Evolutionary conservation across 2,113 vertebrate species (phyloP), one percentile per base, ranked within the genome.

Genomic region (Odobenus rosmarus): DNA sequence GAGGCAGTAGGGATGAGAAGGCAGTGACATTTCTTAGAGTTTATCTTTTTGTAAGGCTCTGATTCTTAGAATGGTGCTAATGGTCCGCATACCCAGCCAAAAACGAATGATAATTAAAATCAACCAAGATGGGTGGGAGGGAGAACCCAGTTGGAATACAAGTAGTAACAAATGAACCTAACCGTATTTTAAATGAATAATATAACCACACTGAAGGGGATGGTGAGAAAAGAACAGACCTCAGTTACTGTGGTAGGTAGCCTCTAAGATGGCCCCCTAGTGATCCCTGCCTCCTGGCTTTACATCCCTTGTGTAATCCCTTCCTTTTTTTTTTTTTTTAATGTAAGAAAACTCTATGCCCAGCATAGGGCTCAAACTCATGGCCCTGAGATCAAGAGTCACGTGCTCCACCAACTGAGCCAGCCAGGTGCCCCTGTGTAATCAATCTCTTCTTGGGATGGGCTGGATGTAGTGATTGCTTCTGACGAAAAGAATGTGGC

Each of bases 31-130:
- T 93, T 94, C 36, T 76, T 14, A 77, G 69, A 61, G 72, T 77
- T 76, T 74, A 33, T 93, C 39, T 87, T 88, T 96, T 62, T 80
- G 28, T 92, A 33, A 62, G 62, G 6, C 81, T 83, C 18, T 67
- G 33, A 36, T 24, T 88, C 28, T 51, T 90, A 93, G 36, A 83
- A 84, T 21, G 1, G 15, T 93, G 69, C 26, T 85, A 81, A 95
- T 93, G 31, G 76, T 87, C 61, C n/a, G 57, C 33, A 42, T 12
- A 81, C 42, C 49, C 26, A 42, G 19, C 7, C 4, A 46, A 84
- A 95, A 64, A 91, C 55, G 76, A 91, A 74, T 77, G 5, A 69
- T 92, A 46, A 83, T 84, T 93, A 77, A 90, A 76, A 85, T 88
- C 31, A 88, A 88, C 23, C 62, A 93, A 88, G 82, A 53, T 19